These are phyloP conservation scores for Istiophorus platypterus DNA, from an alignment of 2,113 vertebrate genomes.

Conservation along the genomic window DNA sequence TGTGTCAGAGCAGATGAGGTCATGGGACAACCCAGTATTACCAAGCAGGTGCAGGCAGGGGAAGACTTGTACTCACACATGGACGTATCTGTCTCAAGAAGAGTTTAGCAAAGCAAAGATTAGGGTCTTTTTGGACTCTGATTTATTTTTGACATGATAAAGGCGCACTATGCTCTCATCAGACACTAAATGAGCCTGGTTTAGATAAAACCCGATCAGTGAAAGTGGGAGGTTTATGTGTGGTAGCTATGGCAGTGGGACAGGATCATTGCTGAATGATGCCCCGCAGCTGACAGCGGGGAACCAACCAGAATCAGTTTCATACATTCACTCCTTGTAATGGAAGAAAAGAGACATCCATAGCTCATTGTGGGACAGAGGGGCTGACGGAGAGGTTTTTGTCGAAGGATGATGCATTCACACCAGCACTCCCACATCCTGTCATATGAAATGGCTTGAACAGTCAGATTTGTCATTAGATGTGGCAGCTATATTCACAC, in stretches of 20 bases:
- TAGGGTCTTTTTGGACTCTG: slow-evolving; percentile 23
- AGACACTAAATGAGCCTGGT: slow-evolving; percentile 46
- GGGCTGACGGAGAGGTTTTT: slow-evolving; percentile 80
- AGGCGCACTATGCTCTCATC: slow-evolving; percentile 30
- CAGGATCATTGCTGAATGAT: slow-evolving; percentile 60
- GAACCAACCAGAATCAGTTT: slow-evolving; percentile 69
- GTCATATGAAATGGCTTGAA: slow-evolving; percentile 81
- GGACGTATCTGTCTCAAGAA: slow-evolving; percentile 12
- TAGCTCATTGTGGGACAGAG: slow-evolving; percentile 76
- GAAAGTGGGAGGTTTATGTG: slow-evolving; percentile 37
- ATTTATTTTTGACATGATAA: slow-evolving; percentile 38
- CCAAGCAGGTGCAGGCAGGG: slow-evolving; percentile 32
- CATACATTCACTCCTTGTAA: slow-evolving; percentile 75
- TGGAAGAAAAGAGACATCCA: slow-evolving; percentile 66
- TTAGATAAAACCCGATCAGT: slow-evolving; percentile 55
- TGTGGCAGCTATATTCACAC: slow-evolving; percentile 83
- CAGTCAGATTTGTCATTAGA: slow-evolving; percentile 83
- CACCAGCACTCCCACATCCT: slow-evolving; percentile 83
- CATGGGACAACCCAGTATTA: slow-evolving; percentile 27
- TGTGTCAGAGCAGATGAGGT: slow-evolving; percentile 48
- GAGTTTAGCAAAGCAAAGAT: slow-evolving; percentile 10
- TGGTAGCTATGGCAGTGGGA: slow-evolving; percentile 37
- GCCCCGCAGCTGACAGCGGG: slow-evolving; percentile 62
- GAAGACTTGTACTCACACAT: slow-evolving; percentile 25
- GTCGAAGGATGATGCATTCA: slow-evolving; percentile 80